Conservation (phyloP, 2,797 vertebrate genomes). For the Lerista edwardsae region DNA sequence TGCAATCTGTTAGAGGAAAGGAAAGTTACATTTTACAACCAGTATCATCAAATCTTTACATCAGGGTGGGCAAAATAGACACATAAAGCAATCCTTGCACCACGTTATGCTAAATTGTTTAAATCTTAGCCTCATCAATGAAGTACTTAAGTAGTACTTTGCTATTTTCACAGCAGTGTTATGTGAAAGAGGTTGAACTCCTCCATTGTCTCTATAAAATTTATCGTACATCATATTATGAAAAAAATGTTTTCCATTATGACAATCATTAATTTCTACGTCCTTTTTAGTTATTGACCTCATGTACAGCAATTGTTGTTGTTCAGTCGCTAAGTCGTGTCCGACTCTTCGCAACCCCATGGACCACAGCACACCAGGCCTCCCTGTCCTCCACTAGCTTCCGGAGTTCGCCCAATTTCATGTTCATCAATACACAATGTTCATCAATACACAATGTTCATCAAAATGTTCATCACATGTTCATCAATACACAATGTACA, state of each 20-base stretch:
- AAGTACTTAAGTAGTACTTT: not conserved
- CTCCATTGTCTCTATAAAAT: not conserved
- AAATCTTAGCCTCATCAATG: not conserved
- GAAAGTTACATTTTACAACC: not conserved
- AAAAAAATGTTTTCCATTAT: not conserved
- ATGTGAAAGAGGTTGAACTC: not conserved
- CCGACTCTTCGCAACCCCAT: too few relatives aligned
- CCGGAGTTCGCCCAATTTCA: too few relatives aligned
- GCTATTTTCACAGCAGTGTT: not conserved
- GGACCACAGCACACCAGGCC: too few relatives aligned
- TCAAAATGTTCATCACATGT: too few relatives aligned
- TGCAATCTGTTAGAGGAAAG: not conserved
- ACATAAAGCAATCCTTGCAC: not conserved
- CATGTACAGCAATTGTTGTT: too few relatives aligned
- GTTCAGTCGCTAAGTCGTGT: too few relatives aligned
- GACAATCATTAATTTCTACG: not conserved
- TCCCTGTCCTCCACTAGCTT: too few relatives aligned
- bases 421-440: too few relatives aligned
- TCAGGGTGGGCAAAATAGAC: not conserved
- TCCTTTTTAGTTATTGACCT: too few relatives aligned
- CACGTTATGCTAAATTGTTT: not conserved
- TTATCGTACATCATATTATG: too few relatives aligned
- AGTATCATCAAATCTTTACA: not conserved
- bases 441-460: too few relatives aligned
- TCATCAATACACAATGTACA: too few relatives aligned